A percentile compares a stretch with the other conserved stretches of the same genome.
Evolutionary conservation across 1,140 invertebrate genomes (phyloP).

Genomic region (Ridgeia piscesae): DNA sequence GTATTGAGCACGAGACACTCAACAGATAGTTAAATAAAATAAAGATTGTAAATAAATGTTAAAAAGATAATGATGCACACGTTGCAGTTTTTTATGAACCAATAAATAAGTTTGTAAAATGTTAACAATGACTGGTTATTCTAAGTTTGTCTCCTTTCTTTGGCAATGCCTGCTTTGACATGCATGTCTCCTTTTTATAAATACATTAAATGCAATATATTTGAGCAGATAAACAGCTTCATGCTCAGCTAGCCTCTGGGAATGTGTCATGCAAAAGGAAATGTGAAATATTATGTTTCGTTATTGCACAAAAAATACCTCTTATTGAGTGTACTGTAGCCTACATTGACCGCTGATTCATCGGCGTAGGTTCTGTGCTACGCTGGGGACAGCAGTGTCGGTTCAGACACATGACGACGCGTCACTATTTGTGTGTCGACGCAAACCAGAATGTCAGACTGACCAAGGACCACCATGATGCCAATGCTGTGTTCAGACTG

Average conservation of each 20-base stretch:
- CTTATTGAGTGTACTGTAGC: neutral
- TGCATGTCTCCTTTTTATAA: neutral
- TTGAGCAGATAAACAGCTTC: neutral
- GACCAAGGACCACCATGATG: constrained; percentile 25
- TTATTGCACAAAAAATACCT: neutral
- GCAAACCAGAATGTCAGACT: constrained; percentile 22
- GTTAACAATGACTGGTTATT: neutral
- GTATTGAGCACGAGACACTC: too few species aligned
- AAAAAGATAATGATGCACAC: too few species aligned
- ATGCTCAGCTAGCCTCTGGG: neutral
- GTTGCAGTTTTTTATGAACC: too few species aligned
- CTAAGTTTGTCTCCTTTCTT: neutral
- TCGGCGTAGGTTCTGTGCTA: constrained; percentile 21
- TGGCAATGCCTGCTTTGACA: neutral
- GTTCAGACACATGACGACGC: constrained; percentile 31
- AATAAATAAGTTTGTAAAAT: too few species aligned
- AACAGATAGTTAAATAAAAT: too few species aligned
- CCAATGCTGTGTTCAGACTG: constrained; percentile 34
- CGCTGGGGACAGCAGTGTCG: constrained; percentile 33
- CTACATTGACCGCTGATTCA: neutral
- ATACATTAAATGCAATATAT: neutral
- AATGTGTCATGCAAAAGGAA: neutral
- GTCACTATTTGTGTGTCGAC: constrained; percentile 30
- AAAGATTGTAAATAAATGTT: too few species aligned
- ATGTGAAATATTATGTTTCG: neutral